These are phyloP conservation scores for Elanus axillaris DNA, from an alignment of 2,113 vertebrate genomes.

Conservation along the genomic window DNA sequence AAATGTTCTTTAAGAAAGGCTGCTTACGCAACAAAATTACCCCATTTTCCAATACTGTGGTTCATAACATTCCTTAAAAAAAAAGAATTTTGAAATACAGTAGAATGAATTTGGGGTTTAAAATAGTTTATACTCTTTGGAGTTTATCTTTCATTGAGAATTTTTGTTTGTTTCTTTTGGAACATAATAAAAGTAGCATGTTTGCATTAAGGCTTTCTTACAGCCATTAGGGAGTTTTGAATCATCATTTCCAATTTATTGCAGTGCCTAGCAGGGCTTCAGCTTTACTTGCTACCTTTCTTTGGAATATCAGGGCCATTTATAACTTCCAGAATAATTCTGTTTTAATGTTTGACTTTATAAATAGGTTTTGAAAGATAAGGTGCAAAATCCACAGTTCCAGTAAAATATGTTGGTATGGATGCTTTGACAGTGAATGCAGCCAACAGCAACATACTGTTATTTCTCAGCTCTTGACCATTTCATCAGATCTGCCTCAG, in stretches of 20 bases:
- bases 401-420: not conserved
- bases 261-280: not conserved
- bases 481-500: not conserved
- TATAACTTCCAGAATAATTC: slow-evolving; percentile 4
- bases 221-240: not conserved
- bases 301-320: not conserved
- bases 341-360: not conserved
- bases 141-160: slow-evolving; percentile 44
- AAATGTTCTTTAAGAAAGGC: slow-evolving; percentile 62
- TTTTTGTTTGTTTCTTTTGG: slow-evolving; percentile 2
- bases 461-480: not conserved
- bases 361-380: not conserved
- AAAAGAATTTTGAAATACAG: not conserved
- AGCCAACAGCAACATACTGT: not conserved
- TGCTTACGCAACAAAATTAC: slow-evolving; percentile 52
- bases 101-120: slow-evolving; percentile 33
- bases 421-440: not conserved
- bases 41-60: slow-evolving; percentile 18
- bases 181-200: not conserved
- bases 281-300: not conserved
- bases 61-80: slow-evolving; percentile 6
- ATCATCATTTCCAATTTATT: not conserved
- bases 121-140: slow-evolving; percentile 17
- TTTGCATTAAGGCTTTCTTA: slow-evolving; percentile 37
- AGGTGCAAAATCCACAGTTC: not conserved